Evolutionary conservation across 2,113 vertebrate species (phyloP), one percentile per base, ranked within the genome.

Genomic region (Neolamprologus sp.): DNA sequence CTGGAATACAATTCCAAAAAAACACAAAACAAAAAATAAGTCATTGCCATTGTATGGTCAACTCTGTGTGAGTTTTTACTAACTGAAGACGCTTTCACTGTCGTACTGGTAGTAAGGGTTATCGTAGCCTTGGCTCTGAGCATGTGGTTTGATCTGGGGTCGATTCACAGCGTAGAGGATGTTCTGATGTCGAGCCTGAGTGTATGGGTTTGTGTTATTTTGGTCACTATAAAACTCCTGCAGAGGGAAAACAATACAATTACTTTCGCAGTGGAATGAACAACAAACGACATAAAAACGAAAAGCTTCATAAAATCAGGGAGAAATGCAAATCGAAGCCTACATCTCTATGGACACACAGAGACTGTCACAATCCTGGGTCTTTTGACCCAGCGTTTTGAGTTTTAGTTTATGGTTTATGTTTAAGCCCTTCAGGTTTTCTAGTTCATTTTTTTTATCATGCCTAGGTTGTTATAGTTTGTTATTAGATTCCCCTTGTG

Each of bases 61-160:
- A 21, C 45, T 63, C 17, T n/a, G 30, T 45, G 6, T 23, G 53
- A 23, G 71, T 35, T 28, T 35, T 49, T 33, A 53, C 82, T 83
- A 89, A 13, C 86, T 63, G 7, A 47, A 57, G 2, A 3, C 1
- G 37, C 49, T 92, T 53, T 57, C 90, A 7, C 93, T n/a, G 7
- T 94, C 84, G 1, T 86, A 16, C 9, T 3, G 9, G 79, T 68
- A 96, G 86, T 91, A 84, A 4, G 89, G 81, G 71, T 95, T 96
- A 73, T 33, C 55, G 4, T 88, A 51, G 37, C 94, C 95, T 51
- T 88, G 85, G 26, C n/a, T 94, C 26, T 90, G 87, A 26, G 82
- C 26, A 7, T 94, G 93, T 0, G 93, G 89, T 58, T 92, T 93
- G 30, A 3, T 37, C 80, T 85, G 85, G 12, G 79, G 80, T 79